phyloP scores from a whole-genome alignment of 2,888 invertebrate genomes.

The Theodoxus fluviatilis region DNA sequence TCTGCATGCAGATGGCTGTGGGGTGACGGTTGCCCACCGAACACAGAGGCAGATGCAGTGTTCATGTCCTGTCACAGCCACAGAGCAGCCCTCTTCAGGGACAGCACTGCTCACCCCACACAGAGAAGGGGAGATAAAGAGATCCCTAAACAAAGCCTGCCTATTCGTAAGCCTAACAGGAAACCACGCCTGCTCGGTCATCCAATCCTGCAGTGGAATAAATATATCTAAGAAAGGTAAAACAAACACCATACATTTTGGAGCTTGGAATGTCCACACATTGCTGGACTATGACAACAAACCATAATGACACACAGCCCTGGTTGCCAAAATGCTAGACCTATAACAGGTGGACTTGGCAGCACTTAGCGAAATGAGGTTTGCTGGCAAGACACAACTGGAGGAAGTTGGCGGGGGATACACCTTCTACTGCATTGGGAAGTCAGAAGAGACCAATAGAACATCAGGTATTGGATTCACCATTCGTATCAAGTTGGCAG shows the following conservation, averaged over 20 bases:
- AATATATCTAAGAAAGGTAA: too few species aligned
- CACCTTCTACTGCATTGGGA: neutral
- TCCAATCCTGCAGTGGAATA: too few species aligned
- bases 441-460: neutral
- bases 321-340: too few species aligned
- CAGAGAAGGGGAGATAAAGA: neutral
- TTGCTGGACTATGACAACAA: too few species aligned
- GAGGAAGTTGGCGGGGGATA: conserved; percentile 1
- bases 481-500: too few species aligned
- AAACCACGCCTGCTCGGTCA: too few species aligned
- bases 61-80: neutral
- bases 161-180: too few species aligned
- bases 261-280: too few species aligned
- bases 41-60: neutral
- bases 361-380: neutral
- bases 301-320: too few species aligned
- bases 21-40: too few species aligned
- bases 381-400: neutral
- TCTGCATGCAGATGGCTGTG: neutral
- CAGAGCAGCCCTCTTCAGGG: neutral
- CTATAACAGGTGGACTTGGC: neutral
- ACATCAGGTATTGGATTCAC: neutral
- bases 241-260: too few species aligned
- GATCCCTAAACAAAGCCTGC: neutral
- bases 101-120: conserved; percentile 11